Base-by-base conservation (phyloP, 2,113 vertebrate genomes). In the Poecile atricapillus region DNA sequence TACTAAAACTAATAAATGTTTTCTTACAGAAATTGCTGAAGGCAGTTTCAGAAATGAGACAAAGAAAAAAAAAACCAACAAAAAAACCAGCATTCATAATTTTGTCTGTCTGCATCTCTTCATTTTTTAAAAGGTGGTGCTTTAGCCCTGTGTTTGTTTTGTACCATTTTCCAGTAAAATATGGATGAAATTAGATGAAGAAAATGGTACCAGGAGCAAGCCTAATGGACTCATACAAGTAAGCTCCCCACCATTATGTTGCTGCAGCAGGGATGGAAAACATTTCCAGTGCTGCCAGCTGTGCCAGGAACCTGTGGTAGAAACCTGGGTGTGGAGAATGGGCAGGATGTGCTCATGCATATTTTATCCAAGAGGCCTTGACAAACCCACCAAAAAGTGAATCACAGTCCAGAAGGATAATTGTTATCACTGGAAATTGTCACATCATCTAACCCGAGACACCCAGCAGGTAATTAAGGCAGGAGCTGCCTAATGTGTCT, bases 21-120 rank as follows among this genome's bases (percentile, higher is more conserved):
- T 93, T 94, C 25, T 86, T 65, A 49, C n/a, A 76, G 90, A 87
- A 95, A 92, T 79, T 79, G 71, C 85, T 86, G 83, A 93, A 94
- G 76, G 60, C 56, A 33, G 59, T 59, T 80, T 90, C 52, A 60
- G 77, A 80, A 95, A 81, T 84, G 59, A 96, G 53, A 44, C 33
- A 43, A 77, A 81, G 49, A 6, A 5, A 76, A 73, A 59, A 49
- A 37, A 23, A 18, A 35, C 14, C 11, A 9, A 11, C 7, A 13
- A 15, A 24, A 23, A 70, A 8, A 30, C 47, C 13, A 83, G 28
- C 13, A 6, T 75, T 87, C 68, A 52, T 89, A 87, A 86, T 65
- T 68, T 30, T 60, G 25, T 56, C 59, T 58, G 27, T 53, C 58
- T 93, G 23, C 65, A 60, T 19, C 21, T 27, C 22, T 91, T 46